These are phyloP conservation scores for Heliconius ismenius DNA, from an alignment of 2,888 invertebrate genomes.

Conservation along the genomic window DNA sequence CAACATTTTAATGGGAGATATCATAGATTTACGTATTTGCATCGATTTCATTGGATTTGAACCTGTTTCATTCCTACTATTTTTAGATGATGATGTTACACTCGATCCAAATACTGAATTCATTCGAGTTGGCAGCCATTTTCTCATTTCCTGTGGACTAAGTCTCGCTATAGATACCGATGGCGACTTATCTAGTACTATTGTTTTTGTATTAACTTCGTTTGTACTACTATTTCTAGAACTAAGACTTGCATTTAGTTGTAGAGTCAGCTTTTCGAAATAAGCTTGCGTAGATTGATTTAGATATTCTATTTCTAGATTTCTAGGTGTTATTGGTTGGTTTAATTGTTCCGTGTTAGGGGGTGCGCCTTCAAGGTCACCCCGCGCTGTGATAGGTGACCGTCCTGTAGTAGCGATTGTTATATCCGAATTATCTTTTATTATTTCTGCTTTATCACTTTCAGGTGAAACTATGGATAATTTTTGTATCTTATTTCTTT, in stretches of 20 bases:
- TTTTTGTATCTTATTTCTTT: slow-evolving; percentile 6
- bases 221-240: neutral
- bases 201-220: neutral
- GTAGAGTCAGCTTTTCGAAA: slow-evolving; percentile 54
- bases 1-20: slow-evolving; percentile 61
- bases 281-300: slow-evolving; percentile 55
- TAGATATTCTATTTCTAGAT: slow-evolving; percentile 56
- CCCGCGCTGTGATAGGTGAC: slow-evolving; percentile 63
- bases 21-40: slow-evolving; percentile 48
- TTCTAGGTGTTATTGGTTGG: slow-evolving; percentile 52
- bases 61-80: neutral
- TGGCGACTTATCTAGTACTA: slow-evolving; percentile 29
- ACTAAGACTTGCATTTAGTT: slow-evolving; percentile 41
- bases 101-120: slow-evolving; percentile 40
- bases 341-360: slow-evolving; percentile 52
- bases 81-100: slow-evolving; percentile 28
- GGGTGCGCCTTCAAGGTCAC: slow-evolving; percentile 58
- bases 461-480: neutral
- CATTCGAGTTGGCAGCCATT: slow-evolving; percentile 44
- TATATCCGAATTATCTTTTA: slow-evolving; percentile 45
- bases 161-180: slow-evolving; percentile 42
- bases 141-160: slow-evolving; percentile 42
- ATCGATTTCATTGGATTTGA: slow-evolving; percentile 9
- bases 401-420: slow-evolving; percentile 60
- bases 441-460: neutral